phyloP scores from a whole-genome alignment of 2,113 vertebrate genomes.

The Apeltes quadracus region DNA sequence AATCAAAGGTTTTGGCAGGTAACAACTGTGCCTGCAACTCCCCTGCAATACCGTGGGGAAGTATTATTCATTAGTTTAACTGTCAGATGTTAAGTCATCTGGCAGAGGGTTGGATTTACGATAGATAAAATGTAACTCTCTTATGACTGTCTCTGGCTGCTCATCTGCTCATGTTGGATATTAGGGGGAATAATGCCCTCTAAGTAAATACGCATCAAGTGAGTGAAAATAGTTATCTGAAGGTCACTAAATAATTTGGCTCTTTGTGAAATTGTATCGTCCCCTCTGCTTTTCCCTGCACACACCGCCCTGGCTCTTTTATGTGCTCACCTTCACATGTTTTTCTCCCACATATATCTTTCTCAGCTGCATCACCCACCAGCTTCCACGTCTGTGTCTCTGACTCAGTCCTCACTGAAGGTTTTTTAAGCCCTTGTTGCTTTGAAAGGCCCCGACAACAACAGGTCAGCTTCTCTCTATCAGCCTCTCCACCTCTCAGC shows the following conservation, averaged over 20 bases:
- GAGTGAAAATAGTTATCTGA: not conserved
- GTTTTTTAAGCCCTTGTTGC: conserved; percentile 50
- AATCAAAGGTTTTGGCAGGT: not conserved
- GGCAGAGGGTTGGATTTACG: not conserved
- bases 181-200: too few relatives aligned
- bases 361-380: conserved; percentile 20
- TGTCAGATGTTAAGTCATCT: not conserved
- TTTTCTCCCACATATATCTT: conserved; percentile 8
- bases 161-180: too few relatives aligned
- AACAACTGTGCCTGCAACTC: conserved; percentile 8
- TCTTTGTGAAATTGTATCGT: not conserved
- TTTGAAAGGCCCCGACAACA: conserved; percentile 62
- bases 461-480: conserved; percentile 59
- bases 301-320: not conserved
- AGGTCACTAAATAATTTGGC: not conserved
- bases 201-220: not conserved
- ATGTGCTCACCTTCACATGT: conserved; percentile 16
- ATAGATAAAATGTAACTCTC: not conserved
- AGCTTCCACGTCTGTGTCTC: conserved; percentile 6
- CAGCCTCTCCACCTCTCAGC: conserved; percentile 54
- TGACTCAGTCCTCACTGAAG: conserved; percentile 45
- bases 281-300: not conserved
- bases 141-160: not conserved
- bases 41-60: not conserved
- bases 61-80: not conserved